These are phyloP conservation scores for Mesochorus sp. DNA, from an alignment of 2,888 invertebrate genomes.

Conservation along the genomic window DNA sequence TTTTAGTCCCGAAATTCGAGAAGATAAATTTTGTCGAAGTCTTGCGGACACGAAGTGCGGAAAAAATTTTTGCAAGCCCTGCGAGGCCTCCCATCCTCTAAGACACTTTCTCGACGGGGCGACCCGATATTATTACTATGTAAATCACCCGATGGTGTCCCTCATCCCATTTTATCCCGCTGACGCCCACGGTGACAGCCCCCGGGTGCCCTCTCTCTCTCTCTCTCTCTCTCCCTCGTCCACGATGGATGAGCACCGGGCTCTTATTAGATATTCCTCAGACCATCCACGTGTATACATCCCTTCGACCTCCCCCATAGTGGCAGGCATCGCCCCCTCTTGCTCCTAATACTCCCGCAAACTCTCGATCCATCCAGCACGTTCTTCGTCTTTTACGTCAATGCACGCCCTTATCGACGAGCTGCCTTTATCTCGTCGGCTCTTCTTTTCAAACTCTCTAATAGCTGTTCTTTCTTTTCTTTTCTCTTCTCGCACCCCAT, in stretches of 20 bases:
- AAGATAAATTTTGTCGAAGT: slow-evolving; percentile 7
- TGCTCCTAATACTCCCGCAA: slow-evolving; percentile 67
- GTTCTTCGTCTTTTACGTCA: slow-evolving; percentile 69
- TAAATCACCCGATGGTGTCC: slow-evolving; percentile 79
- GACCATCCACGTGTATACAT: slow-evolving; percentile 59
- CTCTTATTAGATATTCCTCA: slow-evolving; percentile 81
- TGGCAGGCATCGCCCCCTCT: slow-evolving; percentile 39
- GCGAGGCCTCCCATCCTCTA: slow-evolving; percentile 28
- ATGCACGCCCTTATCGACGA: slow-evolving; percentile 70
- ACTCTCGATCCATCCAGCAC: slow-evolving; percentile 37
- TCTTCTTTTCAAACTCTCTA: slow-evolving; percentile 10
- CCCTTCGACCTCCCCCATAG: slow-evolving; percentile 66
- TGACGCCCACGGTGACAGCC: slow-evolving; percentile 81
- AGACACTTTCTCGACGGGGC: slow-evolving; percentile 52
- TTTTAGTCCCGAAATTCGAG: background rate
- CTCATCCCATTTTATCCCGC: slow-evolving; percentile 63
- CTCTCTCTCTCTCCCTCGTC: slow-evolving; percentile 50
- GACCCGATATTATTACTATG: slow-evolving; percentile 82
- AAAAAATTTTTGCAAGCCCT: slow-evolving; percentile 22
- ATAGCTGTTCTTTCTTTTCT: background rate
- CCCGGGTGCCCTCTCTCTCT: slow-evolving; percentile 73
- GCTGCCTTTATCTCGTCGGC: slow-evolving; percentile 34
- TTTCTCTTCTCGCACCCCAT: background rate
- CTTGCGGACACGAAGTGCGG: slow-evolving; percentile 31
- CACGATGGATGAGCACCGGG: slow-evolving; percentile 78